Evolutionary conservation across 2,888 invertebrate genomes (phyloP), one percentile per base, ranked within the genome.

Genomic region (Andrena bicolor): DNA sequence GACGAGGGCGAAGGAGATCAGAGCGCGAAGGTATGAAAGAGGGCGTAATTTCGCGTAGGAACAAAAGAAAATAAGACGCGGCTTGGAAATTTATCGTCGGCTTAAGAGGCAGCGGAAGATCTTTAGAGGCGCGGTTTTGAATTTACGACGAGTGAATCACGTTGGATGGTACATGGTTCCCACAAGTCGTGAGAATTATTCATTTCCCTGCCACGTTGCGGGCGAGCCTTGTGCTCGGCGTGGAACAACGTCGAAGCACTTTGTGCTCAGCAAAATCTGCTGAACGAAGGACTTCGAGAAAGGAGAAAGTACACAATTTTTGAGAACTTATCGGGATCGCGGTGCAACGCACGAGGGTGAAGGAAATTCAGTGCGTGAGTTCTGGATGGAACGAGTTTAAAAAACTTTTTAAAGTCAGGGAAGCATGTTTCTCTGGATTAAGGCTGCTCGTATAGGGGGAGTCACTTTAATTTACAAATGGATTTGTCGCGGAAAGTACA

Each of bases 181-280:
- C 81, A 81, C 81, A 82, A 82, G 26, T 61, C 75, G 81, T 81
- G 82, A 75, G 81, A 82, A 81, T 75, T 75, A 16, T 80, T 80
- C 68, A 41, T 68, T 70, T 81, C 65, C 26, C 51, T 48, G 69
- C 26, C 73, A 28, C 13, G 41, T 51, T 41, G 66, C 63, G 53
- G 73, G 49, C 66, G 23, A 56, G 49, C 16, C 1, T 35, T 5
- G 68, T 28, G 30, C 48, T 35, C 49, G 16, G 20, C 28, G 49
- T 13, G 49, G 23, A 71, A 70, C 60, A 20, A 28, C 20, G n/a
- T 48, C 8, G 1, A 23, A 7, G 35, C 13, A 26, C 35, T 16
- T 20, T n/a, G 23, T 16, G 2, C 32, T 51, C 48, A 7, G 16
- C 26, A 2, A 30, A 20, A 68, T 41, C 56, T 30, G n/a, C 7